Percentiles rank a stretch among this genome's conserved stretches.
Conservation (phyloP, 2,888 invertebrate species). For the Mesochorus sp. region DNA sequence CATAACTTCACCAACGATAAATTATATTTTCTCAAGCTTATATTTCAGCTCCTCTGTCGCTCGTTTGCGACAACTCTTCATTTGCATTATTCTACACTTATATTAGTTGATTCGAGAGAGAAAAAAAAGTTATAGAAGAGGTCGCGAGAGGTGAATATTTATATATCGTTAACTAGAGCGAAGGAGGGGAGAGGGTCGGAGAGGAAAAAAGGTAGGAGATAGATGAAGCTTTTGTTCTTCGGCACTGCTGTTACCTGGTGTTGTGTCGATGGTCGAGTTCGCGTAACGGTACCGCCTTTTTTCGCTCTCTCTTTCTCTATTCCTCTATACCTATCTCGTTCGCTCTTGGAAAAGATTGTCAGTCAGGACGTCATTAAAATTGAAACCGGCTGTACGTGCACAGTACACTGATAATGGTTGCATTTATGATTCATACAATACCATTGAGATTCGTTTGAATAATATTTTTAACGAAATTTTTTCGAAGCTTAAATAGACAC, state of each 20-base stretch:
- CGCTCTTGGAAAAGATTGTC: conserved; percentile 23
- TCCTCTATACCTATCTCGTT: background rate
- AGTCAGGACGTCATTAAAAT: conserved; percentile 21
- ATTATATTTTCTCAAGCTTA: background rate
- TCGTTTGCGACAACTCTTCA: background rate
- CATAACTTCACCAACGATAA: background rate
- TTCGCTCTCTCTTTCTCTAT: background rate
- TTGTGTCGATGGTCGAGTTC: conserved; percentile 51
- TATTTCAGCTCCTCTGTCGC: background rate
- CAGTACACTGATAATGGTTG: background rate
- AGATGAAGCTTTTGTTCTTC: conserved; percentile 51
- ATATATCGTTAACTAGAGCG: conserved; percentile 3
- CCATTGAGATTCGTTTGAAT: too few relatives aligned
- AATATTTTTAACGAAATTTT: too few relatives aligned
- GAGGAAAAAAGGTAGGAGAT: too few relatives aligned
- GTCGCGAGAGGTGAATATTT: conserved; percentile 20
- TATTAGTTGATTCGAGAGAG: background rate
- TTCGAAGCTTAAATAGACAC: too few relatives aligned
- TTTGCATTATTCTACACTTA: background rate
- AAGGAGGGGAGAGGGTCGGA: background rate
- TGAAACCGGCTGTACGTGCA: background rate
- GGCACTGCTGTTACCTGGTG: conserved; percentile 24
- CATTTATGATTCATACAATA: too few relatives aligned
- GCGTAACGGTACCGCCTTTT: conserved; percentile 47
- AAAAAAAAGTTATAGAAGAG: background rate